A percentile compares a stretch with the other conserved stretches of the same genome.
These are phyloP conservation scores for Trialeurodes vaporariorum DNA, from an alignment of 1,140 invertebrate species.

Conservation along the genomic window DNA sequence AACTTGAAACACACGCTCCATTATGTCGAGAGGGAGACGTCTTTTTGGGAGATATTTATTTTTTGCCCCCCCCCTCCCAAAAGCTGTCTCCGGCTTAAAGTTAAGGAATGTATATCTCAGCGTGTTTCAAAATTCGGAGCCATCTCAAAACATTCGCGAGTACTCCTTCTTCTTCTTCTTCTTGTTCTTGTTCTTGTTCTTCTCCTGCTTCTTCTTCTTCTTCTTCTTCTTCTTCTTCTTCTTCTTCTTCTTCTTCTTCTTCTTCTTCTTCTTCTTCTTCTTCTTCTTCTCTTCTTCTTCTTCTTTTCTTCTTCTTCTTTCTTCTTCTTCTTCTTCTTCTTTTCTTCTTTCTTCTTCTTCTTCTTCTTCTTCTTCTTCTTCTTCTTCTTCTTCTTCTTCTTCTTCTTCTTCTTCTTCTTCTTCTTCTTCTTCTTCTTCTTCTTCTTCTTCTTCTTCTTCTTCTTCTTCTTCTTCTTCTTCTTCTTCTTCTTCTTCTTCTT, in stretches of 20 bases:
- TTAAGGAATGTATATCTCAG: neutral
- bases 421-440: no score
- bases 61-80: no score
- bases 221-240: neutral
- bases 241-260: conserved; percentile 5
- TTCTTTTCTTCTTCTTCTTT: neutral
- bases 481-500: no score
- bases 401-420: no score
- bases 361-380: neutral
- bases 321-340: neutral
- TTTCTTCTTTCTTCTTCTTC: neutral
- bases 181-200: conserved; percentile 1
- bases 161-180: conserved; percentile 1
- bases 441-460: no score
- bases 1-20: no score
- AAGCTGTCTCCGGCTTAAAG: neutral
- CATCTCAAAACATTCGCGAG: neutral
- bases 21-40: no score
- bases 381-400: no score
- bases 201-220: no score
- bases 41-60: no score
- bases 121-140: neutral
- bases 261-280: conserved; percentile 5
- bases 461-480: no score
- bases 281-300: conserved; percentile 5